A percentile compares a stretch with the other conserved stretches of the same genome.
Evolutionary conservation across 92 coral and sea anemone genomes (phyloP).

Genomic region (Porites evermanni): DNA sequence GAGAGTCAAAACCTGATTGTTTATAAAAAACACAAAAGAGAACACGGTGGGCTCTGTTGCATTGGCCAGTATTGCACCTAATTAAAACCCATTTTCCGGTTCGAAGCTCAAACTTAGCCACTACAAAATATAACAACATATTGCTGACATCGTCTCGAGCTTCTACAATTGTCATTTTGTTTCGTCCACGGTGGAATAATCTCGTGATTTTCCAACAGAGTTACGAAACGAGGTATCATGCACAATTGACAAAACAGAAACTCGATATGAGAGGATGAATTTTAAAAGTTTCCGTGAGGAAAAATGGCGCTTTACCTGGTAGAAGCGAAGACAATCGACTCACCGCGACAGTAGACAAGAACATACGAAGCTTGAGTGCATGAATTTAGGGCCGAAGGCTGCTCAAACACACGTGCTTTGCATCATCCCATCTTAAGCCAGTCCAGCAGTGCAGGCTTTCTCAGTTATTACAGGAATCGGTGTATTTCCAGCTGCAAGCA

Average conservation of each 20-base stretch:
- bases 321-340: slow-evolving; percentile 29
- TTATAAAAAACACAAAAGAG: slow-evolving; percentile 5
- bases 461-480: background rate
- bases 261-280: background rate
- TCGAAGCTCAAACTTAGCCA: background rate
- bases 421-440: background rate
- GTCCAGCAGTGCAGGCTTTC: background rate
- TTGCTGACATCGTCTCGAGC: background rate
- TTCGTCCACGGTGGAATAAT: background rate
- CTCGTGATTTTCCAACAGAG: background rate
- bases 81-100: slow-evolving; percentile 30
- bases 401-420: background rate
- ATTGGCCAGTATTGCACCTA: background rate
- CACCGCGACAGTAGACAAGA: slow-evolving; percentile 15
- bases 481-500: background rate
- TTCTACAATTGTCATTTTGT: background rate
- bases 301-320: slow-evolving; percentile 6
- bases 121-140: no score
- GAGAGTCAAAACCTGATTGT: background rate
- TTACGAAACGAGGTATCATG: background rate
- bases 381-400: background rate
- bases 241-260: background rate
- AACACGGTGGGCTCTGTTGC: background rate
- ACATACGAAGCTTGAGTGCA: slow-evolving; percentile 7
- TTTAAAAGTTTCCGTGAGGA: background rate